phyloP scores from a whole-genome alignment of 1,140 invertebrate genomes.

The Nasonia vitripennis region DNA sequence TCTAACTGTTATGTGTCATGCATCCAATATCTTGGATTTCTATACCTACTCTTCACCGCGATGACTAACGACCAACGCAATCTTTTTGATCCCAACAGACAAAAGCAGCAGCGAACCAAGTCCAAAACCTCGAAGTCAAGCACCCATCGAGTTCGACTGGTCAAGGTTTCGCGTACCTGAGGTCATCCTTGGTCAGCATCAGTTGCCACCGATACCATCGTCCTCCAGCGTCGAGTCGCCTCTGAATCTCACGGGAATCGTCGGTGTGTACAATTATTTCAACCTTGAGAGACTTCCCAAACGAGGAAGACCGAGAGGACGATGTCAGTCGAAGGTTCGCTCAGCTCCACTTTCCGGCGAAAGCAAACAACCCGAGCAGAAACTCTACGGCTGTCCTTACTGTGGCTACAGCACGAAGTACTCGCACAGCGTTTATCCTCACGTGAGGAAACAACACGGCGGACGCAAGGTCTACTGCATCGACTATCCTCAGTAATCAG shows the following conservation, averaged over 20 bases:
- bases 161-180: not conserved
- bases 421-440: conserved; percentile 58
- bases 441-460: conserved; percentile 65
- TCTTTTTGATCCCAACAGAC: not conserved
- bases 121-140: not conserved
- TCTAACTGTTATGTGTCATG: not conserved
- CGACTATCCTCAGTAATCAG: not conserved
- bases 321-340: not conserved
- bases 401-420: conserved; percentile 65
- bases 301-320: conserved; percentile 29
- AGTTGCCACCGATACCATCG: not conserved
- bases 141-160: not conserved
- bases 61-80: not conserved
- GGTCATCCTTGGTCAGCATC: not conserved
- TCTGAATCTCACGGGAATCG: not conserved
- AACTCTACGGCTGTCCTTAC: conserved; percentile 62
- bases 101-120: not conserved
- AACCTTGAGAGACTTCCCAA: conserved; percentile 25
- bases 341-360: not conserved
- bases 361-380: not conserved
- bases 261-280: not conserved
- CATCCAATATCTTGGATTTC: not conserved
- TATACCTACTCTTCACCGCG: not conserved
- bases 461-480: conserved; percentile 29
- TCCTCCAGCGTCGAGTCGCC: not conserved